Conservation (phyloP, 2,113 vertebrate genomes). For the Sciurus niger region DNA sequence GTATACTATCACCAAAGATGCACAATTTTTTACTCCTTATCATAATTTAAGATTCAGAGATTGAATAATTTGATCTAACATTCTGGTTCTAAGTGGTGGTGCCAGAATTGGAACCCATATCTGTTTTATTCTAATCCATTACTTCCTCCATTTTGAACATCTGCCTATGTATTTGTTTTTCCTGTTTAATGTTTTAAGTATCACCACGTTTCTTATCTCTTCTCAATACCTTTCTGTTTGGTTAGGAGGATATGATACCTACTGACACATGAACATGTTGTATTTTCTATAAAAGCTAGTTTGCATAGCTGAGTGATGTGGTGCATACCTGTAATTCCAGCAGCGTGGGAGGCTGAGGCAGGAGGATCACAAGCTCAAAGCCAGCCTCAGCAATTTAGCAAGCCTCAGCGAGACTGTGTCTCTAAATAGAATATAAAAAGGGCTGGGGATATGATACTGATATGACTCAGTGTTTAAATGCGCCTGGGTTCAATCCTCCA, state of each 20-base stretch:
- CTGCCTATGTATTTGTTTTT: background rate
- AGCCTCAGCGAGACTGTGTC: too few species aligned
- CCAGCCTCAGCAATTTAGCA: too few species aligned
- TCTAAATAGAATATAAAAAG: too few species aligned
- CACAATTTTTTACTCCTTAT: background rate
- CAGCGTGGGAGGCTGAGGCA: too few species aligned
- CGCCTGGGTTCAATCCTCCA: too few species aligned
- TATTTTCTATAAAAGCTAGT: background rate
- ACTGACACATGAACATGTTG: background rate
- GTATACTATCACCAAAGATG: conserved; percentile 11
- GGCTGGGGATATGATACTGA: too few species aligned
- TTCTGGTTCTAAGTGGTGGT: background rate
- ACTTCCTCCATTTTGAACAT: conserved; percentile 50
- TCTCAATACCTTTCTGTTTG: background rate
- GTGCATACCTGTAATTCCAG: too few species aligned
- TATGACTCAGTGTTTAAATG: too few species aligned
- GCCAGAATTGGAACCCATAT: background rate
- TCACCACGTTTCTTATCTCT: background rate
- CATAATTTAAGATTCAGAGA: conserved; percentile 40
- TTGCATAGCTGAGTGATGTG: too few species aligned
- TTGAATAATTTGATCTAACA: conserved; percentile 26
- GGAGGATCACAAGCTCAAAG: too few species aligned
- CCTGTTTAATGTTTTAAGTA: background rate
- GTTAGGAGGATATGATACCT: background rate
- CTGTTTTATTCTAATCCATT: background rate